Base-by-base conservation (phyloP, 2,888 invertebrate species). In the Calliphora vomitoria region DNA sequence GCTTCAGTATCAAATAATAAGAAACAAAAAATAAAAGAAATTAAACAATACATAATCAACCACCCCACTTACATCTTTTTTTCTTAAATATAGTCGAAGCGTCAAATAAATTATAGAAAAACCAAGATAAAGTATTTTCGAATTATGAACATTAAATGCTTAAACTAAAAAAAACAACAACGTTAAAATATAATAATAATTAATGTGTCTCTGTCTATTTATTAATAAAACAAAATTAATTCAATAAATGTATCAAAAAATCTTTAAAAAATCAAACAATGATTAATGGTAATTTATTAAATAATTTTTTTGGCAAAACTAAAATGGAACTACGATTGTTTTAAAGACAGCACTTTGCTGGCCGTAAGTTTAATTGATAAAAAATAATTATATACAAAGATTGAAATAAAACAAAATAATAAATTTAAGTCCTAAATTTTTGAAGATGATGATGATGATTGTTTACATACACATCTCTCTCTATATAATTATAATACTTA, bases 31-130 rank as follows among this genome's bases (percentile, higher is more conserved):
- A 18, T 8, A 38, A 60, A 69, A 66, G 31, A 85, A 85, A 74
- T 78, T 68, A 64, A 79, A 79, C 82, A 87, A 85, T 85, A 87
- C 87, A 87, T 85, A 82, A 87, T 87, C 87, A 83, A 82, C 74
- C 69, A 84, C 3, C 80, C 80, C 76, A 84, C 84, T 87, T 72
- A 66, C 41, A 75, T 80, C 64, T 58, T 55, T 78, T 71, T 66
- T 80, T 66, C 50, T 74, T 58, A 66, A 81, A 72, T 58, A 79
- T 72, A 84, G 60, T 53, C 71, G 66, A 83, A 84, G 60, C 66
- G 81, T 79, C 44, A 71, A 82, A 64, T 68, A 69, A 72, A 82
- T 58, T 25, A 31, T 55, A 71, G 18, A 79, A 58, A 80, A 60
- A 80, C 47, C 62, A 85, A 80, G 38, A 75, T 75, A 55, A 79